Conservation (phyloP, 1,140 invertebrate genomes). For the Drosophila albomicans region DNA sequence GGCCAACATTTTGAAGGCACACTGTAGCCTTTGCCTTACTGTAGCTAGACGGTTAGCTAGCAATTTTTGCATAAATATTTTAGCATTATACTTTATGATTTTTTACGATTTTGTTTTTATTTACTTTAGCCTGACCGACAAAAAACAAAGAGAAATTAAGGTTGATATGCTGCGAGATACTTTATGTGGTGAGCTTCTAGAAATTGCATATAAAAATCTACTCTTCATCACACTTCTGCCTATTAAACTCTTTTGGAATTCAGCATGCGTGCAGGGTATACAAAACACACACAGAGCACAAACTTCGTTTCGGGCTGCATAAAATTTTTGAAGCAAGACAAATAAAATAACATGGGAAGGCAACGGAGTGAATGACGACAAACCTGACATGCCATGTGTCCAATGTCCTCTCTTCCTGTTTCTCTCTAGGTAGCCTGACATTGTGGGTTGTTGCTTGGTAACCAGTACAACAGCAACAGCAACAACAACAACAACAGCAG, state of each 20-base stretch:
- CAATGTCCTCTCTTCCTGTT: constrained; percentile 25
- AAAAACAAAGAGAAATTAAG: not conserved
- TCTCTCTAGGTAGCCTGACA: constrained; percentile 61
- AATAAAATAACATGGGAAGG: constrained; percentile 57
- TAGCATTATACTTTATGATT: constrained; percentile 76
- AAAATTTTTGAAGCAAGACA: constrained; percentile 41
- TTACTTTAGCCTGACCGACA: constrained; percentile 43
- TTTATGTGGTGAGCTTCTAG: not conserved
- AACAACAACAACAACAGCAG: not conserved
- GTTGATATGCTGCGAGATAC: too few relatives aligned
- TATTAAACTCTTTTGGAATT: not conserved
- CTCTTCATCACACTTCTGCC: not conserved
- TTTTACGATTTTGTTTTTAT: constrained; percentile 77
- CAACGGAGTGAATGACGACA: constrained; percentile 64
- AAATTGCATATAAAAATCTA: too few relatives aligned
- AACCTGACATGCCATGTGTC: constrained; percentile 70
- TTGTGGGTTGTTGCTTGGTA: constrained; percentile 57
- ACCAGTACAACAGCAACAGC: constrained; percentile 16
- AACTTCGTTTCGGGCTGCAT: constrained; percentile 42
- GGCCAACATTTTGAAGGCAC: constrained; percentile 36
- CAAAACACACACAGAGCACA: constrained; percentile 35
- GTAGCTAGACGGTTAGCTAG: constrained; percentile 66
- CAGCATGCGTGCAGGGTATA: not conserved
- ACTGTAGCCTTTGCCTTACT: constrained; percentile 33
- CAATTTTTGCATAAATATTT: constrained; percentile 75